phyloP scores from a whole-genome alignment of 2,113 vertebrate species.

The Heterocephalus glaber region DNA sequence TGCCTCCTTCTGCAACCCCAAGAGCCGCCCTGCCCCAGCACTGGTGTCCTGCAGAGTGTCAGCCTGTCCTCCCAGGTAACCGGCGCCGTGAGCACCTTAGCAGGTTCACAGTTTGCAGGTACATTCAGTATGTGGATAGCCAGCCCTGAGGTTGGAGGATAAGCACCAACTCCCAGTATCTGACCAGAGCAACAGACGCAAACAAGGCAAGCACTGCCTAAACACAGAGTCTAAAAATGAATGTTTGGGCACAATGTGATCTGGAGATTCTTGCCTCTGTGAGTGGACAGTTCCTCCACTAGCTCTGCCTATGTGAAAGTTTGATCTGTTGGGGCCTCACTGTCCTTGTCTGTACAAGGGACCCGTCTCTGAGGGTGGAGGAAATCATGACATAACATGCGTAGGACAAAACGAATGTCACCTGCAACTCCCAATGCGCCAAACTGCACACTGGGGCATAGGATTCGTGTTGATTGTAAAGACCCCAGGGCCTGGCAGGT shows the following conservation, averaged over 20 bases:
- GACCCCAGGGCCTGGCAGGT: rapidly evolving
- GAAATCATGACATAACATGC: rapidly evolving
- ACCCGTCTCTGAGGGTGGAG: rapidly evolving
- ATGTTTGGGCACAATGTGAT: rapidly evolving
- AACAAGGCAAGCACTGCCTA: no score
- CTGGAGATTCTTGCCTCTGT: neutral
- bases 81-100: rapidly evolving
- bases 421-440: rapidly evolving
- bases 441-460: neutral
- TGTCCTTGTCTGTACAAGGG: rapidly evolving
- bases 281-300: rapidly evolving
- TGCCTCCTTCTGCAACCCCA: slow-evolving; percentile 88
- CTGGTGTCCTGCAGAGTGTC: slow-evolving; percentile 87
- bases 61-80: slow-evolving; percentile 91
- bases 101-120: rapidly evolving
- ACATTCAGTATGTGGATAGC: rapidly evolving
- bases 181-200: rapidly evolving
- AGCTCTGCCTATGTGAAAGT: rapidly evolving
- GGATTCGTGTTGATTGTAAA: rapidly evolving
- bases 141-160: no score
- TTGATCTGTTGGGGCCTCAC: rapidly evolving
- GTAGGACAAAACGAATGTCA: neutral
- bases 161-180: rapidly evolving
- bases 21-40: slow-evolving; percentile 84
- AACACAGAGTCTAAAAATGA: rapidly evolving